phyloP scores from a whole-genome alignment of 2,113 vertebrate genomes.

The Haplochromis burtoni region DNA sequence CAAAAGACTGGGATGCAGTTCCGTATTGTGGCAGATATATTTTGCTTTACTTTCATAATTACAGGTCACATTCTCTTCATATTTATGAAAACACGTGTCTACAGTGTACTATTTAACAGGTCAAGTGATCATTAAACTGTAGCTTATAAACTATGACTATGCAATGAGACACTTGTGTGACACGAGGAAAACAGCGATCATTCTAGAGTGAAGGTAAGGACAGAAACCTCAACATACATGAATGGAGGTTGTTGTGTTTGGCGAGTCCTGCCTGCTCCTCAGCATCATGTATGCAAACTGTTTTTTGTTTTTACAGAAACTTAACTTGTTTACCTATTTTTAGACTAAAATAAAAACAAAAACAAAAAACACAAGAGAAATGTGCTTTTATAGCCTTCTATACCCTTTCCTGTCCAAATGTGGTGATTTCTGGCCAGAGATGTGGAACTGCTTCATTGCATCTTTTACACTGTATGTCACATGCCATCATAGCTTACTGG shows the following conservation, averaged over 20 bases:
- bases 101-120: background rate
- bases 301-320: background rate
- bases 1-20: background rate
- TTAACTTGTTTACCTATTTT: background rate
- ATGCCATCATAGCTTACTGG: background rate
- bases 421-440: background rate
- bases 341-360: background rate
- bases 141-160: background rate
- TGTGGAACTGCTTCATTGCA: background rate
- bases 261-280: background rate
- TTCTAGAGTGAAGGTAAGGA: background rate
- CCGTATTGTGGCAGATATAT: fast-evolving
- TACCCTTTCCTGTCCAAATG: background rate
- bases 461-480: background rate
- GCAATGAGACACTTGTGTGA: background rate
- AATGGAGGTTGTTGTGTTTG: background rate
- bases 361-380: background rate
- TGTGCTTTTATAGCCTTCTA: background rate
- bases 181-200: background rate
- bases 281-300: background rate
- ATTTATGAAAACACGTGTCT: background rate
- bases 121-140: background rate
- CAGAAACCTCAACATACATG: background rate
- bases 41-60: background rate
- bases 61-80: background rate